Conservation (phyloP, 2,113 vertebrate species). For the Eclectus roratus region DNA sequence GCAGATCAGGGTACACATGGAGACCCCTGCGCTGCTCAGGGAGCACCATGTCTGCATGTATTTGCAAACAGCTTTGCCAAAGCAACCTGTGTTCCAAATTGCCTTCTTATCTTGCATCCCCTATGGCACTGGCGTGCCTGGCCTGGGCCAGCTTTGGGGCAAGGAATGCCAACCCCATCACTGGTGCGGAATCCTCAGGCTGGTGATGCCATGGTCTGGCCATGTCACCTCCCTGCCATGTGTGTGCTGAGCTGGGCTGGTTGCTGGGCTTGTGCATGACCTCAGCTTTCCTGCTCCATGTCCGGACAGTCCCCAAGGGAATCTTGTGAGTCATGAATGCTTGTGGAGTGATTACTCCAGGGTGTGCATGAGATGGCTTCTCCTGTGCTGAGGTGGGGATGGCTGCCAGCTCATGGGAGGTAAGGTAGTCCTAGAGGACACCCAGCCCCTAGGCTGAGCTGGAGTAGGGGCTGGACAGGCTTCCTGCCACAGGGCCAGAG, state of each 20-base stretch:
- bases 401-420: not conserved
- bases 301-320: not conserved
- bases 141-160: not conserved
- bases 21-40: not conserved
- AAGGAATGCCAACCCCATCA: not conserved
- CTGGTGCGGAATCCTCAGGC: fast-evolving
- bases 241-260: not conserved
- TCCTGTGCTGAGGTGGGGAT: not conserved
- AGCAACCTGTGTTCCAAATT: fast-evolving
- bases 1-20: fast-evolving
- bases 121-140: fast-evolving
- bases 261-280: not conserved
- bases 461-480: not conserved
- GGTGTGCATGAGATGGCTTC: not conserved
- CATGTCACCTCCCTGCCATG: not conserved
- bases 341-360: not conserved
- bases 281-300: not conserved
- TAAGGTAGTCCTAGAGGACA: not conserved
- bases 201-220: not conserved
- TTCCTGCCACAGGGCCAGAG: not conserved
- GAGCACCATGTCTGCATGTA: not conserved
- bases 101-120: not conserved
- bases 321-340: slow-evolving; percentile 30
- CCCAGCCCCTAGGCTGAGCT: not conserved
- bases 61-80: not conserved